A percentile compares a stretch with the other conserved stretches of the same genome.
These are phyloP conservation scores for Hyla sarda DNA, from an alignment of 2,113 vertebrate species.

Conservation along the genomic window DNA sequence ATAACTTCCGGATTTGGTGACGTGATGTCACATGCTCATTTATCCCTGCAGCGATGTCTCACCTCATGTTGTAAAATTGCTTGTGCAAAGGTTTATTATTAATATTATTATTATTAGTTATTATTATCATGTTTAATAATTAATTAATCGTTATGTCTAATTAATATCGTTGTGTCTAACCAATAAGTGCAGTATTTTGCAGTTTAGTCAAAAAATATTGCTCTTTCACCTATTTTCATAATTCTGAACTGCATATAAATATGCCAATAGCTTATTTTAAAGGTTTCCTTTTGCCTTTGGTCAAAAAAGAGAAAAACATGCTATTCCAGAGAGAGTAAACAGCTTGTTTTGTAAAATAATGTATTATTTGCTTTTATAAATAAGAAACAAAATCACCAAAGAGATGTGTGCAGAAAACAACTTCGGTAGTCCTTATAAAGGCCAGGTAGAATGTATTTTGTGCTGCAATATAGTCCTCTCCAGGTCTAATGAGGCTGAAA, in stretches of 20 bases:
- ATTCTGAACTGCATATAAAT: background rate
- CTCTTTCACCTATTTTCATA: background rate
- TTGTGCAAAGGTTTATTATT: too few relatives aligned
- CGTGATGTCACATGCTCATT: too few relatives aligned
- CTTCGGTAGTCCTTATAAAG: slow-evolving; percentile 23
- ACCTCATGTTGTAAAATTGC: too few relatives aligned
- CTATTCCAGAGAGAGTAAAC: background rate
- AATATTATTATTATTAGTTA: too few relatives aligned
- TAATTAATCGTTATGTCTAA: too few relatives aligned
- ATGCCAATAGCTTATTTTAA: background rate
- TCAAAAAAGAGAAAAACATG: background rate
- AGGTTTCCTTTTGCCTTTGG: background rate
- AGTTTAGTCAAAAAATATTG: background rate
- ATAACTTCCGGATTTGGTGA: too few relatives aligned
- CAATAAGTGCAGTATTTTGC: background rate
- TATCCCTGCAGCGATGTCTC: too few relatives aligned
- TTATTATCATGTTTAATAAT: too few relatives aligned
- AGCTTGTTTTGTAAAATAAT: background rate
- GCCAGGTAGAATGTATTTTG: slow-evolving; percentile 21
- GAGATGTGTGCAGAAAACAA: background rate
- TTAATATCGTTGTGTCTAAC: background rate
- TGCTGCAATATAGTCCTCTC: slow-evolving; percentile 12
- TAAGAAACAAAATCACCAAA: slow-evolving; percentile 3
- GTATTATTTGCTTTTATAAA: slow-evolving; percentile 24
- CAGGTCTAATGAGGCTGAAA: slow-evolving; percentile 57